phyloP scores from a whole-genome alignment of 2,797 vertebrate species.

The Perodicticus potto region DNA sequence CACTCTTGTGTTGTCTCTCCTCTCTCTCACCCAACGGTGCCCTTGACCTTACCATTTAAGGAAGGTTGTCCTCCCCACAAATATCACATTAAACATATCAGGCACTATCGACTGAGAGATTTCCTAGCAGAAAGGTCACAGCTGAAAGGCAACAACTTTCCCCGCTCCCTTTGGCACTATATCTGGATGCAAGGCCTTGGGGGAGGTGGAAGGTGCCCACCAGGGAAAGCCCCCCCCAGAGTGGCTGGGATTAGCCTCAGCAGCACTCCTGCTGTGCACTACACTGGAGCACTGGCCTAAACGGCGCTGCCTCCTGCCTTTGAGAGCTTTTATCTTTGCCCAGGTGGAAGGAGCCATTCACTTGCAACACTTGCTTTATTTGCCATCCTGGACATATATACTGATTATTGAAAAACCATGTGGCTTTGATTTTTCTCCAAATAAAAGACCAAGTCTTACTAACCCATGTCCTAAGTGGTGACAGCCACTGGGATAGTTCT shows the following conservation, averaged over 20 bases:
- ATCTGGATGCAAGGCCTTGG: neutral
- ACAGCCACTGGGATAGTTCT: neutral
- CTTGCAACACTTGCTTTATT: slow-evolving; percentile 1
- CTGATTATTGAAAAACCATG: neutral
- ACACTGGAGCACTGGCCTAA: neutral
- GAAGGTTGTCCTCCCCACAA: slow-evolving; percentile 65
- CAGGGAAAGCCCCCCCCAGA: neutral
- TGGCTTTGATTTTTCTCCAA: neutral
- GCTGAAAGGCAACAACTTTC: slow-evolving; percentile 22
- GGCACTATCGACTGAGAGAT: slow-evolving; percentile 60
- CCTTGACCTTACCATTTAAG: slow-evolving; percentile 73
- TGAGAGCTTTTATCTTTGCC: neutral
- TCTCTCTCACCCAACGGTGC: neutral
- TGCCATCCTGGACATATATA: neutral
- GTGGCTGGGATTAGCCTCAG: neutral
- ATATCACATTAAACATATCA: slow-evolving; percentile 57
- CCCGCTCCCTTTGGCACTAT: neutral
- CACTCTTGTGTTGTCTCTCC: neutral
- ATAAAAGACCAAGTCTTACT: neutral
- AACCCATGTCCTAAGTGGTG: neutral
- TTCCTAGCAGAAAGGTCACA: slow-evolving; percentile 73
- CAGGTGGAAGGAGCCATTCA: neutral
- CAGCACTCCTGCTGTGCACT: neutral
- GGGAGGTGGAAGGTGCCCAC: neutral
- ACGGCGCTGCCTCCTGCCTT: neutral